Base-by-base conservation (phyloP, 2,113 vertebrate genomes). In the Uropsilus gracilis region DNA sequence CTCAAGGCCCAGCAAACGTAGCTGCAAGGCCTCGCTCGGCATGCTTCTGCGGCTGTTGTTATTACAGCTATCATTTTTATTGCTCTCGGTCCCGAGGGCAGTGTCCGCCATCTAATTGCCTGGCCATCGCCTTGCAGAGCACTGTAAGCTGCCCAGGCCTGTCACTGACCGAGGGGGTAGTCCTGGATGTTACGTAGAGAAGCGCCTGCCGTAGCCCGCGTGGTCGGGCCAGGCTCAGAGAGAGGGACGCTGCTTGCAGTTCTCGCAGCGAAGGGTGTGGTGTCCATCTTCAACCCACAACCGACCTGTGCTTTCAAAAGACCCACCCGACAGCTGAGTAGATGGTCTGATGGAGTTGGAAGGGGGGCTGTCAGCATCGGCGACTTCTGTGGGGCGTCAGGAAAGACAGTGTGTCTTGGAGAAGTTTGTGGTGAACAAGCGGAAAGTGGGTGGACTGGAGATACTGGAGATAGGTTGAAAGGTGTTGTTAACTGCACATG, bases 201-300 rank as follows among this genome's bases (percentile, higher is more conserved):
- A 20, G 4, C 0, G 4, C 42, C 66, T 32, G 28, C 55, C 6
- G 0, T 5, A 8, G 69, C 72, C 64, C n/a, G 0, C 17, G 3
- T 30, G 72, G 14, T 50, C 22, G 22, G 48, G 28, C 20, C 50
- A n/a, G 37, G 37, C 1, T n/a, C n/a, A 17, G 6, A 42, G 24
- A 20, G 4, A 90, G 14, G 24, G 3, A 73, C 14, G 4, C 30
- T 2, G 24, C 17, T 37, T 6, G 24, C 2, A 6, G 20, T 32
- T 55, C 24, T 57, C 44, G 1, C 6, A n/a, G 0, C 39, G 44
- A 20, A 20, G 68, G 34, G 20, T 37, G 37, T 2, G 5, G 32
- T 22, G 4, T 44, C 39, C 1, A 1, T 30, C 16, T 83, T 48
- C 53, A 44, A 44, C 50, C 30, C 6, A 4, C 6, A 37, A 4